Base-by-base conservation (phyloP, 1,140 invertebrate genomes). In the Mesaphorura yosii region DNA sequence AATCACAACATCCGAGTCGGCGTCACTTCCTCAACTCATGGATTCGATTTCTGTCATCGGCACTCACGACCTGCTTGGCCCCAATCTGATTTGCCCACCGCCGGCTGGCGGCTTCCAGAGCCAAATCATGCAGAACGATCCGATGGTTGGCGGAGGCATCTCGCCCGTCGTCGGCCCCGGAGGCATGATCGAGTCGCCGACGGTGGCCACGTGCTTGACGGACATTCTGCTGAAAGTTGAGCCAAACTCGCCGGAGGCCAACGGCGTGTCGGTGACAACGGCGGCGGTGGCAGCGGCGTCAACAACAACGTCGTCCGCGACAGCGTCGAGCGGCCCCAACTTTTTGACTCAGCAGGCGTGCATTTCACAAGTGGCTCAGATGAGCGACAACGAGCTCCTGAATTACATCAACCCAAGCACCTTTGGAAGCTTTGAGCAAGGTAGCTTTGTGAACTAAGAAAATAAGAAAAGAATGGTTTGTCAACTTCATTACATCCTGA, bases 391-490 rank as follows among this genome's bases (percentile, higher is more conserved):
- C 66, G 85, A 88, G 72, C 74, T 88, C 51, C 75, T 88, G 44
- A 86, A 80, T 65, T 85, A 86, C 66, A 88, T 88, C 46, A 86
- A 88, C 74, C 82, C 84, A 15, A 85, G 79, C 69, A 84, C 82
- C 67, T 88, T 88, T 65, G 84, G 86, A 3, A 84, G 82, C 67
- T 88, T 88, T 65, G 84, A 87, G 2, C 57, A 59, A 42, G 48
- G 53, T 49, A 15, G n/a, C n/a, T n/a, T n/a, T n/a, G n/a, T n/a
- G n/a, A n/a, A n/a, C n/a, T n/a, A n/a, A n/a, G n/a, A n/a, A n/a
- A n/a, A n/a, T n/a, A n/a, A n/a, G n/a, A n/a, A n/a, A n/a, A n/a
- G n/a, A n/a, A n/a, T n/a, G n/a, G n/a, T n/a, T n/a, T n/a, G n/a
- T n/a, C n/a, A n/a, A n/a, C n/a, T n/a, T n/a, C n/a, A n/a, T n/a